These are phyloP conservation scores for Onychomys torridus DNA, from an alignment of 2,797 vertebrate genomes.

Conservation along the genomic window DNA sequence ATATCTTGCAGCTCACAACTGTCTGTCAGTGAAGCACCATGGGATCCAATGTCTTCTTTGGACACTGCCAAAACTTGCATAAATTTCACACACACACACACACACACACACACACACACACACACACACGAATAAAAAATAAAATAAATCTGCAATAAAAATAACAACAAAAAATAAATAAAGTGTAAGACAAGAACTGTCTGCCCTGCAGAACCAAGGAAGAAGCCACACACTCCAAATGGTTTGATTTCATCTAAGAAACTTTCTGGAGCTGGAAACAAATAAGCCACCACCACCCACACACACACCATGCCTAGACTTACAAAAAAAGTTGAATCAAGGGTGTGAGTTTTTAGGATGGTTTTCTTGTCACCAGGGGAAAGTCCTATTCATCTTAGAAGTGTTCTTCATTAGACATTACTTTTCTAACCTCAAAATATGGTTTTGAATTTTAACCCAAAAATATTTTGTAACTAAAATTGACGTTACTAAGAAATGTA, in stretches of 20 bases:
- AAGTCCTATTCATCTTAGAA: neutral
- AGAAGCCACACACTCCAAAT: neutral
- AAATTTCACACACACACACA: no score
- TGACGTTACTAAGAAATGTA: neutral
- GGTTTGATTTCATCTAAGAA: neutral
- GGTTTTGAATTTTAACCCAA: neutral
- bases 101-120: neutral
- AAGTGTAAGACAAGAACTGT: neutral
- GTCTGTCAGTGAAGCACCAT: neutral
- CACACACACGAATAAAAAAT: neutral
- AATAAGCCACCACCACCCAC: accelerated
- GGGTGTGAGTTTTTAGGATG: neutral
- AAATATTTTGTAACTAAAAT: neutral
- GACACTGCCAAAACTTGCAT: neutral
- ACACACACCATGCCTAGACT: neutral
- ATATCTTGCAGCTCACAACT: neutral
- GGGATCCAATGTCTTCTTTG: neutral
- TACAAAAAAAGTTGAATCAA: neutral
- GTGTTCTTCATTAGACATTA: neutral
- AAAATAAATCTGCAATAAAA: neutral
- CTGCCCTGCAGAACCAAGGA: neutral
- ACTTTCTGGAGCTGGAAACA: neutral
- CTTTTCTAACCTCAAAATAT: slow-evolving; percentile 10
- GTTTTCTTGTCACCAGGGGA: neutral
- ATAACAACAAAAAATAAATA: neutral